Percentiles rank a stretch among this genome's conserved stretches.
Conservation (phyloP, 2,113 vertebrate genomes). For the Octodon degus region DNA sequence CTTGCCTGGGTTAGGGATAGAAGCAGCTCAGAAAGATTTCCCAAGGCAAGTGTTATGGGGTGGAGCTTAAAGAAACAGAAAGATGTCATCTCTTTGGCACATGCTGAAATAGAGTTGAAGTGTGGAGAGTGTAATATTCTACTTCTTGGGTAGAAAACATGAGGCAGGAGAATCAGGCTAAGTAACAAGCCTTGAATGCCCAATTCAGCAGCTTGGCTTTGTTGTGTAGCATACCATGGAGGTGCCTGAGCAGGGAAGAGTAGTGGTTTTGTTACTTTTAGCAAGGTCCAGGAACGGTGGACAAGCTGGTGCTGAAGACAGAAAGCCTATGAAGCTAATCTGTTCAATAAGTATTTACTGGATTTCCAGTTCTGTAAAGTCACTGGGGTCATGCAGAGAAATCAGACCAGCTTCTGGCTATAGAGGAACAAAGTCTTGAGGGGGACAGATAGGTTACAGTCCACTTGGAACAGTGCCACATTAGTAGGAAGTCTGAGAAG, state of each 20-base stretch:
- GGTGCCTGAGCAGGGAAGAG: not conserved
- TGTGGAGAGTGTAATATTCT: not conserved
- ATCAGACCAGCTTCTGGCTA: not conserved
- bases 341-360: not conserved
- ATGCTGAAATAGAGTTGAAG: not conserved
- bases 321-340: not conserved
- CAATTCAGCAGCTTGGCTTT: not conserved
- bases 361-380: not conserved
- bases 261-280: not conserved
- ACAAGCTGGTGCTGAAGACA: not conserved
- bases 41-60: constrained; percentile 19
- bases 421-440: not conserved
- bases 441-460: not conserved
- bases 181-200: not conserved
- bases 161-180: not conserved
- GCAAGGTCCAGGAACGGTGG: not conserved
- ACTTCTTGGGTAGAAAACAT: not conserved
- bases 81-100: not conserved
- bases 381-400: not conserved
- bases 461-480: not conserved
- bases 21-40: not conserved
- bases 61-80: not conserved
- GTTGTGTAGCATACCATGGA: not conserved
- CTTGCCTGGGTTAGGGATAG: not conserved
- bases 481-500: not conserved